Percentiles rank a stretch among this genome's conserved stretches.
Evolutionary conservation across 2,797 vertebrate genomes (phyloP).

Genomic region (Sebastolobus alascanus): DNA sequence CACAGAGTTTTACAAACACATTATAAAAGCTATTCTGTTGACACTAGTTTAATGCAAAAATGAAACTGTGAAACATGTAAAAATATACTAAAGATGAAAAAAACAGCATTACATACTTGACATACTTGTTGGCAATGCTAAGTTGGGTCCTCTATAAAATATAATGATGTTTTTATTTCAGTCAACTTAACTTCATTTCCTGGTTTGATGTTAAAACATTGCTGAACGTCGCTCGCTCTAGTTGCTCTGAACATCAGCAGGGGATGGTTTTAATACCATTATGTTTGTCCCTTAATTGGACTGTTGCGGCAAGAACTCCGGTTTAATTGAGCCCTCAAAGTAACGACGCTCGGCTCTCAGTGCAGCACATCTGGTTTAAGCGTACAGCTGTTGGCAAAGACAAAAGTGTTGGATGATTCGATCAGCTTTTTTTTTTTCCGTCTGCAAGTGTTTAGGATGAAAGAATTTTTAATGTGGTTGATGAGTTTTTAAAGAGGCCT

Average conservation of each 20-base stretch:
- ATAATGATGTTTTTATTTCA: constrained; percentile 20
- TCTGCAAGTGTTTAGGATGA: constrained; percentile 40
- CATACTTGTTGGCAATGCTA: background rate
- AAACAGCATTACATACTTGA: background rate
- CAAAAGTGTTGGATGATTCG: constrained; percentile 69
- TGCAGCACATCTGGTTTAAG: constrained; percentile 79
- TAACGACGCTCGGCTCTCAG: constrained; percentile 65
- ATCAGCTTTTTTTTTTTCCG: constrained; percentile 39
- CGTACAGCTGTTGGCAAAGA: constrained; percentile 74
- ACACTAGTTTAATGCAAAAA: background rate
- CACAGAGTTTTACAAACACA: background rate
- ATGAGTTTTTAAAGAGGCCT: constrained; percentile 38
- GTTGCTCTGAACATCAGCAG: constrained; percentile 53
- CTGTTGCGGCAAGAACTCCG: constrained; percentile 66
- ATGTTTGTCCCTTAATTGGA: constrained; percentile 79
- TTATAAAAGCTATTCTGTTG: background rate
- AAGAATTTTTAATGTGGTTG: constrained; percentile 34
- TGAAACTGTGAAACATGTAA: background rate
- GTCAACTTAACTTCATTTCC: background rate
- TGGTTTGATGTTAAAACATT: background rate
- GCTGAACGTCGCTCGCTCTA: constrained; percentile 9
- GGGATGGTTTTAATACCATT: constrained; percentile 69
- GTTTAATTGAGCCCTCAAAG: constrained; percentile 78
- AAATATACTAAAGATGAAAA: background rate
- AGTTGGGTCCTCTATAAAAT: background rate